Conservation (phyloP, 2,888 invertebrate species). For the Eremobia ochroleuca region DNA sequence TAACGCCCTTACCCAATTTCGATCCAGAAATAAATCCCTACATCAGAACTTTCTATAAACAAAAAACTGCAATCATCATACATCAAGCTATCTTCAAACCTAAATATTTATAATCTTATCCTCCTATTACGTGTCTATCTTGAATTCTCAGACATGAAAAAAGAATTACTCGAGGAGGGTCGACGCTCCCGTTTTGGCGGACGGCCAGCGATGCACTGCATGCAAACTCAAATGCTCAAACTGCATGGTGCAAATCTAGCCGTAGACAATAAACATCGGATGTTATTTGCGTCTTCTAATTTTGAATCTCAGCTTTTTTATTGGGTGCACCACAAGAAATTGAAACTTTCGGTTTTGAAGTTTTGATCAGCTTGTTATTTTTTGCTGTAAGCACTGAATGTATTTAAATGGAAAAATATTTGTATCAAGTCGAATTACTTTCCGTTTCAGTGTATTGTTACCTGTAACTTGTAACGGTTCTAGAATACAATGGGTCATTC, state of each 20-base stretch:
- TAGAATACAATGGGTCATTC: background rate
- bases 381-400: background rate
- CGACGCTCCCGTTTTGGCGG: slow-evolving; percentile 81
- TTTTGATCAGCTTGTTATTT: background rate
- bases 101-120: slow-evolving; percentile 56
- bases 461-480: background rate
- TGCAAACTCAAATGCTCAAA: slow-evolving; percentile 68
- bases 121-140: slow-evolving; percentile 63
- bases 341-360: slow-evolving; percentile 4
- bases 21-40: slow-evolving; percentile 32
- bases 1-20: slow-evolving; percentile 37
- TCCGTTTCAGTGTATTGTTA: background rate
- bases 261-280: slow-evolving; percentile 74
- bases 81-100: slow-evolving; percentile 39
- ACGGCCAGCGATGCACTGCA: slow-evolving; percentile 76
- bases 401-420: background rate
- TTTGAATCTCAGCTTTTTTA: slow-evolving; percentile 56
- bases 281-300: slow-evolving; percentile 60
- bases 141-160: slow-evolving; percentile 72
- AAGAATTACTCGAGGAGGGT: slow-evolving; percentile 71
- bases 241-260: slow-evolving; percentile 71
- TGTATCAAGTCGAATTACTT: background rate
- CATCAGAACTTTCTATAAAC: slow-evolving; percentile 29
- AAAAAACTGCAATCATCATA: slow-evolving; percentile 47
- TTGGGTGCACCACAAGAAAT: background rate